Evolutionary conservation across 2,888 invertebrate species (phyloP), one percentile per base, ranked within the genome.

Genomic region (Oithona nana): DNA sequence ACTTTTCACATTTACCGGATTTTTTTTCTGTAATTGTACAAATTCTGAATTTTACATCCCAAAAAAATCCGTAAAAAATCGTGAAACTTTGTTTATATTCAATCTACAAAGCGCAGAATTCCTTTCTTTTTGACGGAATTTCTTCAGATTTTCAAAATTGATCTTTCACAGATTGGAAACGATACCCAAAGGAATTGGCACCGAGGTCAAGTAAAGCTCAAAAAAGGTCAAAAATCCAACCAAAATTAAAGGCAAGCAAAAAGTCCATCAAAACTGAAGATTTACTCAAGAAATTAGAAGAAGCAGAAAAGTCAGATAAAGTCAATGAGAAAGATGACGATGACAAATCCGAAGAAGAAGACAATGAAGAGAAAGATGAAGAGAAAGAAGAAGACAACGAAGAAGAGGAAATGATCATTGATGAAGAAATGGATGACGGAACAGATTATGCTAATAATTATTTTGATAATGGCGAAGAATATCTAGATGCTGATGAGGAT

Each of bases 371-470:
- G 24, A 61, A 61, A 8, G 65, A 63, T 39, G 77, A 76, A 64
- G 78, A 78, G 48, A 77, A 78, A 2, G 68, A 70, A 2, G 81
- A 81, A 55, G 79, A 77, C 52, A 79, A 80, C 64, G 81, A 82
- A 64, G 76, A 75, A 63, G 77, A 78, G 3, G 68, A 71, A 3
- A 81, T 81, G 55, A 79, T 77, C 56, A 79, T 79, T 64, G 81
- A 82, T 61, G 66, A 86, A 70, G 88, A 88, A 73, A 82, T 87
- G 79, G 88, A 88, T 70, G 87, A 87, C 69, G 88, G 88, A 24
- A 88, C 87, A 26, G 88, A 88, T 72, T 88, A 88, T 70, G 84
- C 83, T 0, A 85, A 86, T 68, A 87, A 83, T 70, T 88, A 87
- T 71, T 88, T 88, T 72, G 88, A 88, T 71, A 87, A 88, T 72